Evolutionary conservation across 2,888 invertebrate genomes (phyloP), one percentile per base, ranked within the genome.

Genomic region (Tanytarsus gracilentus): DNA sequence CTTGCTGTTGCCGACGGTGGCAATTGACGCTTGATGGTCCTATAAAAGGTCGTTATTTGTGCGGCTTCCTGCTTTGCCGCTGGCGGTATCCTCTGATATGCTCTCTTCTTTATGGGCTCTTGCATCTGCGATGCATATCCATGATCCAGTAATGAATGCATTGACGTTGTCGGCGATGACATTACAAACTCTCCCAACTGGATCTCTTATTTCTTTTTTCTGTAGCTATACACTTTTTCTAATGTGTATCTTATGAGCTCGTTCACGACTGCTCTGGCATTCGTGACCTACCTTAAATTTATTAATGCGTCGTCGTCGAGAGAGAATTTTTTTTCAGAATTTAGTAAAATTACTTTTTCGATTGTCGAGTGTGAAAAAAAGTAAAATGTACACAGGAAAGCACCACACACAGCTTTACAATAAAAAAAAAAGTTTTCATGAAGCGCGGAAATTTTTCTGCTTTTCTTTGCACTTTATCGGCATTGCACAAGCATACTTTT

Each of bases 11-110:
- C n/a, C 11, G 25, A 36, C 14, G 60, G 49, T 21, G 60, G 60
- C 21, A 60, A 50, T 60, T 60, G 60, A 60, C 60, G 60, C 36
- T 60, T 60, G 3, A 60, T 50, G 23, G 60, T 50, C 14, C 50
- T 23, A 50, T 60, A 60, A 50, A 50, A 60, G n/a, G 49, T 60
- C n/a, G 60, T 60, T 14, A 60, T 60, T 48, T 49, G 60, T 36
- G 60, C 60, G 4, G 60, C 33, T 60, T 60, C 60, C 27, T 49
- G 50, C 25, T 50, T 60, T 36, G 60, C 48, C 26, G 55, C 55
- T 9, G 48, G 48, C 30, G 58, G 58, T 39, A 58, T 58, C 30
- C 48, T 26, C 29, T 58, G 58, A 48, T 58, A 58, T 29, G 58
- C 27, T 29, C 58, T 27, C 30, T 58, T 58, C 29, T 58, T 44